Conservation (phyloP, 2,797 vertebrate species). For the Vultur gryphus region DNA sequence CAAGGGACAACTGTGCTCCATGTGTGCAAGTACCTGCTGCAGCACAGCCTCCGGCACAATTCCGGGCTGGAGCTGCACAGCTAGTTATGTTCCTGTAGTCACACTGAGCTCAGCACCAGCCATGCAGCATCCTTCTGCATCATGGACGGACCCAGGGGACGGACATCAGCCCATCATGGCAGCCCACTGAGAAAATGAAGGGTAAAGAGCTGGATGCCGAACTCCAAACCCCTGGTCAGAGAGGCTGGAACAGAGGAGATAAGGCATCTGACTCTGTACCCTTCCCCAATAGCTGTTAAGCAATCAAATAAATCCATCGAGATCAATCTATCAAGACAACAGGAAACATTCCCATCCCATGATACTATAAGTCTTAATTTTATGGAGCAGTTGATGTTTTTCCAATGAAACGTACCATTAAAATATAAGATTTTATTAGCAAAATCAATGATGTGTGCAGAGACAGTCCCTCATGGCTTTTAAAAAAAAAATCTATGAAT, state of each 20-base stretch:
- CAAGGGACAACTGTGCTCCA: neutral
- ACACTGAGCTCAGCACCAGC: neutral
- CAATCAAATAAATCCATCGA: slow-evolving; percentile 12
- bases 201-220: neutral
- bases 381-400: slow-evolving; percentile 24
- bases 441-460: slow-evolving; percentile 32
- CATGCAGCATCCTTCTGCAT: neutral
- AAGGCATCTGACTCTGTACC: neutral
- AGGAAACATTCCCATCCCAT: neutral
- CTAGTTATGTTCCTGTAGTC: neutral
- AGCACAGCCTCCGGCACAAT: rapidly evolving
- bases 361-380: neutral
- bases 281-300: neutral
- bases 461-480: neutral
- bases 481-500: neutral
- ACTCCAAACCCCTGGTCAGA: neutral
- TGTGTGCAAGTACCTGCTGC: rapidly evolving
- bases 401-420: slow-evolving; percentile 38
- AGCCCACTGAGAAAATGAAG: neutral
- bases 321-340: neutral
- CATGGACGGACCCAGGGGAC: rapidly evolving
- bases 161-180: neutral
- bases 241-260: neutral
- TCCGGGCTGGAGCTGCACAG: neutral
- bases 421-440: slow-evolving; percentile 54